Evolutionary conservation across 23 tunicate genomes (phyloP).

Genomic region (Trididemnum clinides): DNA sequence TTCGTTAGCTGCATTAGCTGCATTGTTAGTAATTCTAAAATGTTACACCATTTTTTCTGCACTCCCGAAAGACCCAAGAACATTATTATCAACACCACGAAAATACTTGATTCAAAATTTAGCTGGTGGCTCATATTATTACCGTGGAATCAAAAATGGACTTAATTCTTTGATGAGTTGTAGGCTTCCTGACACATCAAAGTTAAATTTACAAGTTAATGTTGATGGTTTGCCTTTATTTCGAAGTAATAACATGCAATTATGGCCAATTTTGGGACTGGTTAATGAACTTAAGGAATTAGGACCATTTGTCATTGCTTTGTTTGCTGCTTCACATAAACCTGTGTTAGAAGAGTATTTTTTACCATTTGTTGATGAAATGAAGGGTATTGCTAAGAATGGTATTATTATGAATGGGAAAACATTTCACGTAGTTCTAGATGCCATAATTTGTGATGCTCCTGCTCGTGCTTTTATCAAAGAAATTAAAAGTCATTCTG

Average conservation of each 20-base stretch:
- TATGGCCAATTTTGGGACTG: slow-evolving; percentile 54
- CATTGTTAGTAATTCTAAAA: background rate
- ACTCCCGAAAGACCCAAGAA: slow-evolving; percentile 28
- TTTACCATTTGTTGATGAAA: background rate
- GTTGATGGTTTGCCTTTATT: slow-evolving; percentile 60
- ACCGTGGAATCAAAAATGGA: slow-evolving; percentile 19
- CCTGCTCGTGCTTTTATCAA: slow-evolving; percentile 56
- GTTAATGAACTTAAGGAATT: background rate
- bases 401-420: slow-evolving; percentile 1
- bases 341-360: background rate
- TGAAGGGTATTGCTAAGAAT: background rate
- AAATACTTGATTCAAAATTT: background rate
- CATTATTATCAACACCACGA: slow-evolving; percentile 3
- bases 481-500: slow-evolving; percentile 40
- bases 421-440: background rate
- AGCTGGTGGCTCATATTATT: slow-evolving; percentile 3
- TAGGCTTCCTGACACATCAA: background rate
- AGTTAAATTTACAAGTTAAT: background rate
- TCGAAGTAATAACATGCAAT: slow-evolving; percentile 2
- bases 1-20: background rate
- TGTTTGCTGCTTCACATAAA: slow-evolving; percentile 8
- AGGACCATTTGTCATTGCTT: slow-evolving; percentile 22
- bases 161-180: background rate
- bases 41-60: background rate
- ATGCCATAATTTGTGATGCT: slow-evolving; percentile 53